Base-by-base conservation (phyloP, 2,113 vertebrate genomes). In the Alouatta palliata region DNA sequence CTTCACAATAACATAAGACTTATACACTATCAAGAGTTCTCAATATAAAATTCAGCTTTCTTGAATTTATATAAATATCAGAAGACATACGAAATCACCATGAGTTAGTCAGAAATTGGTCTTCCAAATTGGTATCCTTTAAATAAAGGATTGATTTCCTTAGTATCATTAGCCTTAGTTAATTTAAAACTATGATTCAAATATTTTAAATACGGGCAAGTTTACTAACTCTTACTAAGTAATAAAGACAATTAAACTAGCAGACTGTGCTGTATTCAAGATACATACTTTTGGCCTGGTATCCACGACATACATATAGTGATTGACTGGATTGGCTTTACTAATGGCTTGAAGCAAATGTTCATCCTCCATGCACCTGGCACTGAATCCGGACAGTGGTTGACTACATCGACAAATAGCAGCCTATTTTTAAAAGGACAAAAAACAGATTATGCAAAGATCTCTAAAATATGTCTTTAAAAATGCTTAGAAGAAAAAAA, bases 401-500 rank as follows among this genome's bases (percentile, higher is more conserved):
- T 99, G 99, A 97, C 99, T 99, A 98, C 99, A 99, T 70, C 99
- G 99, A 97, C 99, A 99, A 98, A 99, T 99, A 45, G 99, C 99
- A 75, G 99, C 99, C 99, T 99, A 71, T 52, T 95, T 87, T 83
- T 17, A 80, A 87, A 90, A 96, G 91, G 1, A 97, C 32, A 97
- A 89, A 89, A 96, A 96, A 40, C 30, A 91, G 19, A 45, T 35
- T 64, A 95, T 3, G 20, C 56, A 85, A 25, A 54, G 13, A 82
- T 45, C 40, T 94, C 87, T 95, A 91, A 66, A 86, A 45, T 35
- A 77, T 2, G 17, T 6, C 4, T 88, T 81, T 90, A 80, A 93
- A 87, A 71, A 94, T 4, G 19, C 27, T 66, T 30, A 80, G 35
- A 35, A 81, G 16, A 37, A 85, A 95, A 86, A 43, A 77, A 68